Conservation (phyloP, 1,140 invertebrate species). For the Heterodera carotae region DNA sequence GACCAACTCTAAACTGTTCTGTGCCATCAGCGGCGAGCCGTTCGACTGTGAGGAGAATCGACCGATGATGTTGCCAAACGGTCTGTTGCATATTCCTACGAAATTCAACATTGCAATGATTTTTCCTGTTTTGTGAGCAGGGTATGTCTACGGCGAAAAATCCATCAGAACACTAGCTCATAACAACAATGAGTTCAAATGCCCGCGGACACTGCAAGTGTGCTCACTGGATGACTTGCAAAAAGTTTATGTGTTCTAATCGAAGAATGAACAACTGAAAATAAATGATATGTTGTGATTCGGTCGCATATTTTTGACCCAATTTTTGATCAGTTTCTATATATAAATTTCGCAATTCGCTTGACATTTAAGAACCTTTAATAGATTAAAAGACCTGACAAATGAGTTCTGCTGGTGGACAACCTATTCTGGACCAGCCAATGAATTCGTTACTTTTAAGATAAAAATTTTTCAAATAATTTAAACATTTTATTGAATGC, state of each 20-base stretch:
- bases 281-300: background rate
- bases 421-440: no score
- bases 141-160: slow-evolving; percentile 46
- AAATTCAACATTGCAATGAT: background rate
- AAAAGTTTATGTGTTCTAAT: slow-evolving; percentile 26
- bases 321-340: background rate
- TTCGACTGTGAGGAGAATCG: slow-evolving; percentile 84
- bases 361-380: no score
- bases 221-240: slow-evolving; percentile 29
- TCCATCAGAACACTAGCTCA: slow-evolving; percentile 31
- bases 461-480: no score
- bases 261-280: background rate
- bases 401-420: no score
- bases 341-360: no score
- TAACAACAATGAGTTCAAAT: slow-evolving; percentile 38
- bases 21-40: slow-evolving; percentile 84
- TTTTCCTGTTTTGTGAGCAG: background rate
- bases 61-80: slow-evolving; percentile 96
- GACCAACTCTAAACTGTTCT: slow-evolving; percentile 79
- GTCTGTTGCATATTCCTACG: slow-evolving; percentile 63
- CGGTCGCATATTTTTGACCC: background rate
- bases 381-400: no score
- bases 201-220: slow-evolving; percentile 31
- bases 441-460: no score
- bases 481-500: background rate